Percentiles rank a stretch among this genome's conserved stretches.
Conservation (phyloP, 1,140 invertebrate genomes). For the Antheraea mylitta region DNA sequence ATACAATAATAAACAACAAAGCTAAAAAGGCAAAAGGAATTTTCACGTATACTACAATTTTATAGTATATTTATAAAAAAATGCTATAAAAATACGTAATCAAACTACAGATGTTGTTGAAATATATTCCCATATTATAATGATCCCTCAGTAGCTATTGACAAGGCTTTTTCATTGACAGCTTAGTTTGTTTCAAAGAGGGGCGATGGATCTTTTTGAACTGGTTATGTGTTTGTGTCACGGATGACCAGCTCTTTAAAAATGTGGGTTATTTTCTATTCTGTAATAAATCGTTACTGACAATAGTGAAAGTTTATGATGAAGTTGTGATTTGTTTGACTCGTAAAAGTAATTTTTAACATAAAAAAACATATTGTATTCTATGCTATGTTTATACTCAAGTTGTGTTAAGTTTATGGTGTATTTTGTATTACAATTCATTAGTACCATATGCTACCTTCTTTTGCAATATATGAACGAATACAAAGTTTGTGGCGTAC, state of each 20-base stretch:
- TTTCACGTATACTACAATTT: too few species aligned
- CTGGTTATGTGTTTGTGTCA: constrained; percentile 7
- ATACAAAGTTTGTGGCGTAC: too few species aligned
- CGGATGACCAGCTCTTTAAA: not conserved
- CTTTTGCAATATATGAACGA: too few species aligned
- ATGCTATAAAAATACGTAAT: constrained; percentile 7
- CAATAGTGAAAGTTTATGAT: not conserved
- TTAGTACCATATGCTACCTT: too few species aligned
- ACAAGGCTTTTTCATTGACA: not conserved
- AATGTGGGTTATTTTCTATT: not conserved
- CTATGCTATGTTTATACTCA: too few species aligned
- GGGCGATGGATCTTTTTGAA: not conserved
- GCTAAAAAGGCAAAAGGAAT: too few species aligned
- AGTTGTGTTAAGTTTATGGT: too few species aligned
- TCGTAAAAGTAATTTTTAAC: too few species aligned
- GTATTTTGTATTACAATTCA: too few species aligned
- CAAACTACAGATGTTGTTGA: not conserved
- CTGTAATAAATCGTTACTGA: not conserved
- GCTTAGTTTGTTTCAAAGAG: constrained; percentile 8
- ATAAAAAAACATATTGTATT: too few species aligned
- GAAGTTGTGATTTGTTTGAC: not conserved
- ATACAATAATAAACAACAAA: too few species aligned
- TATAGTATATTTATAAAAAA: too few species aligned
- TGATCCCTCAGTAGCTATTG: constrained; percentile 3
- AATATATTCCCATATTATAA: not conserved